These are phyloP conservation scores for Scylla paramamosain DNA, from an alignment of 1,140 invertebrate genomes.

Conservation along the genomic window DNA sequence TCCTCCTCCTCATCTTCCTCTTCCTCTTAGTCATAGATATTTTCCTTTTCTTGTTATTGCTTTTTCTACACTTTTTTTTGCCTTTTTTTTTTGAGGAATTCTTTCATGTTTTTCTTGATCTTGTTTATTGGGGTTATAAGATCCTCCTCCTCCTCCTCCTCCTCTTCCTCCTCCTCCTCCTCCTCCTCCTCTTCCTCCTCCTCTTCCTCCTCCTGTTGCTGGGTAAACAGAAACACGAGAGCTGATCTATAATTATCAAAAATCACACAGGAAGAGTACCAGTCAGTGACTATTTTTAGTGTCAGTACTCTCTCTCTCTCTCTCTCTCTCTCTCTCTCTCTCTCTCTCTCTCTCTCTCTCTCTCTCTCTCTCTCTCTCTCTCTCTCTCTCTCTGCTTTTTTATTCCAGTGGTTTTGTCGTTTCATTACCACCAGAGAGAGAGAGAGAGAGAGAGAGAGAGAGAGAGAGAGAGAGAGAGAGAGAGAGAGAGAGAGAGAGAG, in stretches of 20 bases:
- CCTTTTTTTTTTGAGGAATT: too few relatives aligned
- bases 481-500: slow-evolving; percentile 36
- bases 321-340: slow-evolving; percentile 20
- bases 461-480: slow-evolving; percentile 38
- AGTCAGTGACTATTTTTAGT: background rate
- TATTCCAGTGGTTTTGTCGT: background rate
- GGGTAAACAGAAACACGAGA: background rate
- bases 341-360: slow-evolving; percentile 52
- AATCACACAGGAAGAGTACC: background rate
- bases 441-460: slow-evolving; percentile 18
- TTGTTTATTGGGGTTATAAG: too few relatives aligned
- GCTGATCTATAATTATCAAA: background rate
- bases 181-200: background rate
- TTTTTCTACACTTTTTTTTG: background rate
- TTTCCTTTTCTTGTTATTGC: background rate
- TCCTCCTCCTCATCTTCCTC: background rate
- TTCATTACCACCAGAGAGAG: background rate
- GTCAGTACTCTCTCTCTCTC: background rate
- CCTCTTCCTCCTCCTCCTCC: background rate
- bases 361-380: slow-evolving; percentile 54
- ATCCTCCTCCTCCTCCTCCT: background rate
- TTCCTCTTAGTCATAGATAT: background rate
- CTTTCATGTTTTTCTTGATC: too few relatives aligned
- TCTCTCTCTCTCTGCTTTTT: background rate
- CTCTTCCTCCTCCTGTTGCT: background rate